Evolutionary conservation across 2,113 vertebrate species (phyloP), one percentile per base, ranked within the genome.

Genomic region (Speoplatyrhinus poulsoni): DNA sequence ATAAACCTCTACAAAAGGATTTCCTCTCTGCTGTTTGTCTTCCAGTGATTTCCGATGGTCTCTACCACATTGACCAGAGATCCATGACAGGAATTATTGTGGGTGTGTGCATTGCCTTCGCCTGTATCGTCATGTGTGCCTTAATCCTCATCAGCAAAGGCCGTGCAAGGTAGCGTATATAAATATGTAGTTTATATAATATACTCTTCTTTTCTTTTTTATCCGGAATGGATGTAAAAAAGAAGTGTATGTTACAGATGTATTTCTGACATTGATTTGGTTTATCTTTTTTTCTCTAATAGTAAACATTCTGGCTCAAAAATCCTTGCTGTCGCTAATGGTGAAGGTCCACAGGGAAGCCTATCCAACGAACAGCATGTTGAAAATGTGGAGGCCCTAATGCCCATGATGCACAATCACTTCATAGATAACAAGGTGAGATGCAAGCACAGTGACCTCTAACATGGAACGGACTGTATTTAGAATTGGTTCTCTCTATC

Each of bases 1-100:
- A 26, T 26, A 26, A 26, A 26, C 26, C 26, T 26, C 26, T 26
- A 26, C 26, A 19, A 19, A 19, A 19, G 19, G 3, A 13, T 72
- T 75, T 62, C 48, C 9, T 15, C n/a, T 16, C 16, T 12, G 2
- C 46, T 65, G 26, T 75, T 64, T 79, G 32, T 81, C 58, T 82
- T 85, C 59, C 81, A 98, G 96, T 85, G 69, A 92, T 92, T 76
- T 94, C 94, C 60, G 92, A 95, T 59, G 88, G 86, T 48, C 93
- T 94, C 69, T 98, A 97, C 80, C 93, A 94, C 69, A 90, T 98
- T 80, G 96, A 98, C 90, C 94, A 95, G 81, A 95, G 92, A 58
- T 97, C 96, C 0, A 95, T 98, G 96, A 95, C 95, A 0, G 98
- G 96, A 69, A 96, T 99, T 79, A 90, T 96, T 55, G 94, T 94